Percentiles rank a stretch among this genome's conserved stretches.
phyloP scores from a whole-genome alignment of 2,113 vertebrate species.

The Pantherophis guttatus region DNA sequence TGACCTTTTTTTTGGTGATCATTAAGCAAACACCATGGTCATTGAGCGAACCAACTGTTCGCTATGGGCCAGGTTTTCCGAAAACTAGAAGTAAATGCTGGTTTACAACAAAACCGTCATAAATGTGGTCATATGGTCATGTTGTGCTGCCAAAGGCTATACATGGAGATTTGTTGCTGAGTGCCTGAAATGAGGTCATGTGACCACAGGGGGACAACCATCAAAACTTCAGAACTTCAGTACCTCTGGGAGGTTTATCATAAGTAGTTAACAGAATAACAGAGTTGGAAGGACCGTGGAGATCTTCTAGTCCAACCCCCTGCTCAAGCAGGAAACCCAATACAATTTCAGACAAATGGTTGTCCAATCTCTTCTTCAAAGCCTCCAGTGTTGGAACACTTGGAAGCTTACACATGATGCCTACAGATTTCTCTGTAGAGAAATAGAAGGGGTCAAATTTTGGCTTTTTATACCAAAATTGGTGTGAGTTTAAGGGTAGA shows the following conservation, averaged over 20 bases:
- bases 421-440: background rate
- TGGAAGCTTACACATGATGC: background rate
- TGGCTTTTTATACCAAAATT: background rate
- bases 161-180: background rate
- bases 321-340: background rate
- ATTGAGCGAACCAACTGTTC: background rate
- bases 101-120: background rate
- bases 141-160: background rate
- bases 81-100: background rate
- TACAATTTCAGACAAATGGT: background rate
- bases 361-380: background rate
- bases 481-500: background rate
- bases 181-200: background rate
- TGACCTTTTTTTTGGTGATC: background rate
- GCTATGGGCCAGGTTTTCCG: too few relatives aligned
- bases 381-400: background rate
- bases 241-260: background rate
- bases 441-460: background rate
- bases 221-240: background rate
- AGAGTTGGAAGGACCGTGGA: background rate
- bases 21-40: background rate
- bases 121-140: background rate
- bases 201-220: background rate
- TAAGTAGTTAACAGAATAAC: background rate
- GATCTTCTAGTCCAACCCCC: background rate